These are phyloP conservation scores for Melanaphis sacchari DNA, from an alignment of 1,140 invertebrate genomes.

Conservation along the genomic window DNA sequence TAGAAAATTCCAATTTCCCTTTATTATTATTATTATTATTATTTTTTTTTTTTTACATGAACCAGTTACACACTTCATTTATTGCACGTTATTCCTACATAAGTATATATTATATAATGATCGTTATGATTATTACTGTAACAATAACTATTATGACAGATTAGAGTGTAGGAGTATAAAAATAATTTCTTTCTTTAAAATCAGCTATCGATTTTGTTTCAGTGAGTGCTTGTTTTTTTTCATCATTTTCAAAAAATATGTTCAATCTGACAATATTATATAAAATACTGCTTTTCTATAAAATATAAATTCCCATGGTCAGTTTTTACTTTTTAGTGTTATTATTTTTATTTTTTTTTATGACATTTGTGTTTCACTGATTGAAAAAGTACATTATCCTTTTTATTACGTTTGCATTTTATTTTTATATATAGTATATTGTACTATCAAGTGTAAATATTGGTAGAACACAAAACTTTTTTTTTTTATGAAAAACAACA, in stretches of 20 bases:
- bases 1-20: background rate
- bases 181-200: background rate
- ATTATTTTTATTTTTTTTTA: slow-evolving; percentile 19
- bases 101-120: background rate
- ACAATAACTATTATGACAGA: background rate
- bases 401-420: slow-evolving; percentile 1
- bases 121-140: background rate
- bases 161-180: background rate
- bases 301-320: slow-evolving; percentile 1
- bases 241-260: background rate
- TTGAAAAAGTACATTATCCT: background rate
- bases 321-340: slow-evolving; percentile 33
- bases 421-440: slow-evolving; percentile 8
- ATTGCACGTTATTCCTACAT: background rate
- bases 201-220: background rate
- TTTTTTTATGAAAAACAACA: background rate
- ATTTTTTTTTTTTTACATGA: background rate
- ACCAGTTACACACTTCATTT: background rate
- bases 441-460: background rate
- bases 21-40: background rate
- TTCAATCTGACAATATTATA: background rate
- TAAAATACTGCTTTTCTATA: background rate
- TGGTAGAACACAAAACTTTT: background rate
- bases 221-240: background rate
- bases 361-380: background rate